Conservation (phyloP, 1,140 invertebrate species). For the Nebria ingens region DNA sequence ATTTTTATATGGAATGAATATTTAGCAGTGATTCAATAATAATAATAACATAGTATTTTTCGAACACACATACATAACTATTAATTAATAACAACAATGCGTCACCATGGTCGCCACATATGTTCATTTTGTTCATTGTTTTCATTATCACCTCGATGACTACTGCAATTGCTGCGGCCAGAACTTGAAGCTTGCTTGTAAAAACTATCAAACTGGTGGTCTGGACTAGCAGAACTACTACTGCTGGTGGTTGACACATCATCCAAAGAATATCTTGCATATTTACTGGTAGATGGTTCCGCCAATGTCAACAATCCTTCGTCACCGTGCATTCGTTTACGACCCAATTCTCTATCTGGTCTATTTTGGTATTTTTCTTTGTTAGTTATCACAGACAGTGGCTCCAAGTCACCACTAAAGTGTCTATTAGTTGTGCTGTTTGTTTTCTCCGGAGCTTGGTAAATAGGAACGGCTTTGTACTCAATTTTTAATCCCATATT, state of each 20-base stretch:
- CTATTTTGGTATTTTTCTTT: not conserved
- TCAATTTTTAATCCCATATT: not conserved
- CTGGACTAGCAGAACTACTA: constrained; percentile 9
- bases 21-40: no score
- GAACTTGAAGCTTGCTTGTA: not conserved
- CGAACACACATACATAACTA: no score
- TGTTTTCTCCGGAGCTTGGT: not conserved
- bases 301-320: not conserved
- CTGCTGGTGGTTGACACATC: constrained; percentile 10
- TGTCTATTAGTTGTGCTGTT: not conserved
- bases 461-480: constrained; percentile 1
- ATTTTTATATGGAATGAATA: no score
- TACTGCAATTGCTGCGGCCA: constrained; percentile 4
- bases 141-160: constrained; percentile 12
- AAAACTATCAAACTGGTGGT: constrained; percentile 9
- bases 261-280: constrained; percentile 2
- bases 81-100: no score
- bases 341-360: not conserved
- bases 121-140: constrained; percentile 14
- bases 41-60: no score
- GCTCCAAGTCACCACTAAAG: not conserved
- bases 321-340: not conserved
- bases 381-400: not conserved
- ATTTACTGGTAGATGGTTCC: not conserved
- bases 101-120: constrained; percentile 17